Evolutionary conservation across 2,888 invertebrate genomes (phyloP), one percentile per base, ranked within the genome.

Genomic region (Phortica magna): DNA sequence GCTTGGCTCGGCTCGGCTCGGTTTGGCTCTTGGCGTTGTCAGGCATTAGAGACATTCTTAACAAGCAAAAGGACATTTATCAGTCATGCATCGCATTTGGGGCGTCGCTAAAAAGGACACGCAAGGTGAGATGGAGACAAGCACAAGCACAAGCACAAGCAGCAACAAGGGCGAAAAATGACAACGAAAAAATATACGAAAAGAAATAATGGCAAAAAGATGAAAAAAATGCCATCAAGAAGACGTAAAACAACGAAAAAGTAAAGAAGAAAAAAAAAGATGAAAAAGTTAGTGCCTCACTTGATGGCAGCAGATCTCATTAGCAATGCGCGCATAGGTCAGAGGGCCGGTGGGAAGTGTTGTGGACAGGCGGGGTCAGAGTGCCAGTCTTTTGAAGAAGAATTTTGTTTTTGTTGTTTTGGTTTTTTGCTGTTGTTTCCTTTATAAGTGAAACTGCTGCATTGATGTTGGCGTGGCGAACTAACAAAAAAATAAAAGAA

Each of bases 11-110:
- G n/a, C 64, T 64, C 31, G 31, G 31, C 70, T 53, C n/a, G 59
- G 42, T 73, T 41, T 72, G 55, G 59, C 59, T 48, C 31, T 55
- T 53, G 67, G 59, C 65, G 57, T 53, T 43, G 75, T 71, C 76
- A 76, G 76, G 88, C 88, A 85, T 88, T 88, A 88, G 84, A 85
- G 87, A 86, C 84, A 84, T 85, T 88, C 85, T 83, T 88, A 84
- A 85, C 85, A 85, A 87, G 84, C 84, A 82, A 84, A 85, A 82
- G 88, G 85, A 88, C 87, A 88, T 87, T 82, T 83, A 80, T 80
- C 80, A 80, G 70, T 42, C 70, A 72, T 77, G 70, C 75, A 73
- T 74, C 74, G 76, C 75, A 78, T 71, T 71, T 76, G 80, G 77
- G 79, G 73, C 77, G 77, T 77, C 76, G 76, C 79, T 77, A 78